Percentiles rank a stretch among this genome's conserved stretches.
phyloP scores from a whole-genome alignment of 2,113 vertebrate species.

The Aythya baeri region DNA sequence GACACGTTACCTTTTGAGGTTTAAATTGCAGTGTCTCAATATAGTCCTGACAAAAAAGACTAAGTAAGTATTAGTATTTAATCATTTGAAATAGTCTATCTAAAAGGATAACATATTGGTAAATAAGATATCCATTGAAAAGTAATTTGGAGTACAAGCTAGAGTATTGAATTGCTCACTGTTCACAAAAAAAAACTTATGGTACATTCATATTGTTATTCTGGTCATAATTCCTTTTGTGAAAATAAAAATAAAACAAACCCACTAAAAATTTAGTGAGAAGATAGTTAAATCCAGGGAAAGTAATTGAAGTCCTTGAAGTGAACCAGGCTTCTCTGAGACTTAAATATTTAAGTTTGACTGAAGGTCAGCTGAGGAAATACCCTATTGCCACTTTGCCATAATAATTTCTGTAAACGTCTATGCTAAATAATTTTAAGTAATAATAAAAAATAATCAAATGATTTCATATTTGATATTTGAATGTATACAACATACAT shows the following conservation, averaged over 20 bases:
- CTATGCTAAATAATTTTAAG: background rate
- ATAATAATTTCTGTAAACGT: background rate
- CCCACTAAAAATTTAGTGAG: background rate
- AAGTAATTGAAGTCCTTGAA: background rate
- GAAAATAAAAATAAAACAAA: background rate
- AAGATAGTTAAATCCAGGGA: background rate
- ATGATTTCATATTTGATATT: background rate
- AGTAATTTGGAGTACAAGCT: background rate
- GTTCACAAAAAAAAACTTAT: background rate
- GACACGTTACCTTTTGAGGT: background rate
- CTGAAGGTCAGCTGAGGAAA: background rate
- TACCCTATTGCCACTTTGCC: background rate
- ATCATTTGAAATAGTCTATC: background rate
- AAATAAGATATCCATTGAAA: background rate
- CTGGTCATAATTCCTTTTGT: background rate
- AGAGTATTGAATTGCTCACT: background rate
- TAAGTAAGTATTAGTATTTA: background rate
- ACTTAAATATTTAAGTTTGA: background rate
- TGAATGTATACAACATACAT: background rate
- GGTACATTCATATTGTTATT: background rate
- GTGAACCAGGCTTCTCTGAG: background rate
- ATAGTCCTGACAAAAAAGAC: background rate
- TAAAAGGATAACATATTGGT: background rate
- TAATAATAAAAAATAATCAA: background rate
- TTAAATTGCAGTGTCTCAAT: background rate